These are phyloP conservation scores for Thaleichthys pacificus DNA, from an alignment of 2,797 vertebrate species.

Conservation along the genomic window DNA sequence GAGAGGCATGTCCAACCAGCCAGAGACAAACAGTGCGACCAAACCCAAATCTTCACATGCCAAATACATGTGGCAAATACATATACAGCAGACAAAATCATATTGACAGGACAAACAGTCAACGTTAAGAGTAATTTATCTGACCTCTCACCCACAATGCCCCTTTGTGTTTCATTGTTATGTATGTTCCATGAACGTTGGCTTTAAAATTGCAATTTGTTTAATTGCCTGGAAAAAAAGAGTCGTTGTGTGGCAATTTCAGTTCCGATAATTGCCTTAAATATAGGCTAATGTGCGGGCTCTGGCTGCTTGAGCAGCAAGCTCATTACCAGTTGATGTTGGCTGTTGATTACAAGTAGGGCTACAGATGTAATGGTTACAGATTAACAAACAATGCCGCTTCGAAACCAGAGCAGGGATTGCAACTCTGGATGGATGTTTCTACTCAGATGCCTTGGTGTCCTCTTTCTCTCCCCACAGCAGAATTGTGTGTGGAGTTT, in stretches of 20 bases:
- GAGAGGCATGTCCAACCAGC: slow-evolving; percentile 6
- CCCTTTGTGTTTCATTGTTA: slow-evolving; percentile 30
- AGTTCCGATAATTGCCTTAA: slow-evolving; percentile 60
- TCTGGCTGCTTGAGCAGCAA: slow-evolving; percentile 24
- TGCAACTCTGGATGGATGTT: background rate
- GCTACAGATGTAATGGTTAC: slow-evolving; percentile 31
- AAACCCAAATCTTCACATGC: too few species aligned
- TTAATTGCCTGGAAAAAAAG: slow-evolving; percentile 59
- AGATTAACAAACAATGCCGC: slow-evolving; percentile 41
- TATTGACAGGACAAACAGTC: background rate
- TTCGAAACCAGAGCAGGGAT: slow-evolving; percentile 27
- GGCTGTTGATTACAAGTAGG: slow-evolving; percentile 33
- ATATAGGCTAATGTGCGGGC: slow-evolving; percentile 51
- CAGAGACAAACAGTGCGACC: background rate
- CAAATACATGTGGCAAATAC: background rate
- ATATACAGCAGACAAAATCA: slow-evolving; percentile 8
- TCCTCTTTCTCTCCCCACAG: background rate
- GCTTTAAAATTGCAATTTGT: slow-evolving; percentile 42
- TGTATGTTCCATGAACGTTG: slow-evolving; percentile 28
- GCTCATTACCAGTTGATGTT: slow-evolving; percentile 48
- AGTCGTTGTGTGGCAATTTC: slow-evolving; percentile 39
- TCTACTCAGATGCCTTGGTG: background rate
- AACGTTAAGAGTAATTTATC: slow-evolving; percentile 1
- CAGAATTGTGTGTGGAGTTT: slow-evolving; percentile 11
- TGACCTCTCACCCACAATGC: slow-evolving; percentile 36